A percentile compares a stretch with the other conserved stretches of the same genome.
Evolutionary conservation across 2,797 vertebrate genomes (phyloP).

Genomic region (Myripristis jacobus): DNA sequence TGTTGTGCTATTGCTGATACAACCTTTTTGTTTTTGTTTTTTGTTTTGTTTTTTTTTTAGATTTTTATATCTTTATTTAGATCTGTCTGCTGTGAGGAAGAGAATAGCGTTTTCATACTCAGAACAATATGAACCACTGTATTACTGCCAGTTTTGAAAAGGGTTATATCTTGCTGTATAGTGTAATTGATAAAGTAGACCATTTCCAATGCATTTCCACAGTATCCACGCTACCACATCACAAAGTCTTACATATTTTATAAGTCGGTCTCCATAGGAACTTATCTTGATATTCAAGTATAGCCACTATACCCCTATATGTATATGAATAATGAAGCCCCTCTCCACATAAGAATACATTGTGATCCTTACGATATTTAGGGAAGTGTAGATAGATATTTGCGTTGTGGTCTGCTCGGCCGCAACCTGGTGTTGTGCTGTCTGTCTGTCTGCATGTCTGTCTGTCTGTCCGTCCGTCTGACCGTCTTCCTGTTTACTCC

Average conservation of each 20-base stretch:
- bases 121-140: slow-evolving; percentile 51
- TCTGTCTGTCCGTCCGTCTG: slow-evolving; percentile 55
- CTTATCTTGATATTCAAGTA: slow-evolving; percentile 80
- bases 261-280: slow-evolving; percentile 60
- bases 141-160: slow-evolving; percentile 49
- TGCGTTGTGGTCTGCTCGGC: slow-evolving; percentile 68
- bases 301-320: slow-evolving; percentile 80
- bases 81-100: slow-evolving; percentile 57
- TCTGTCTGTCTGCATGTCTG: slow-evolving; percentile 69
- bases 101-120: slow-evolving; percentile 55
- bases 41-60: slow-evolving; percentile 11
- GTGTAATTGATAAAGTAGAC: slow-evolving; percentile 69
- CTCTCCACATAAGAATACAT: slow-evolving; percentile 79
- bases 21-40: slow-evolving; percentile 24
- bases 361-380: slow-evolving; percentile 79
- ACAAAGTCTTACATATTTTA: slow-evolving; percentile 48
- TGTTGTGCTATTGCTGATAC: slow-evolving; percentile 58
- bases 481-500: slow-evolving; percentile 70
- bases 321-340: slow-evolving; percentile 74
- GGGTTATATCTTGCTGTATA: slow-evolving; percentile 74
- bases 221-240: slow-evolving; percentile 65
- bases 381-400: slow-evolving; percentile 79
- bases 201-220: slow-evolving; percentile 53
- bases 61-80: slow-evolving; percentile 34
- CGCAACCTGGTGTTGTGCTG: slow-evolving; percentile 77